A percentile compares a stretch with the other conserved stretches of the same genome.
These are phyloP conservation scores for Rhagophthalmus giganteus DNA, from an alignment of 2,888 invertebrate genomes.

Conservation along the genomic window DNA sequence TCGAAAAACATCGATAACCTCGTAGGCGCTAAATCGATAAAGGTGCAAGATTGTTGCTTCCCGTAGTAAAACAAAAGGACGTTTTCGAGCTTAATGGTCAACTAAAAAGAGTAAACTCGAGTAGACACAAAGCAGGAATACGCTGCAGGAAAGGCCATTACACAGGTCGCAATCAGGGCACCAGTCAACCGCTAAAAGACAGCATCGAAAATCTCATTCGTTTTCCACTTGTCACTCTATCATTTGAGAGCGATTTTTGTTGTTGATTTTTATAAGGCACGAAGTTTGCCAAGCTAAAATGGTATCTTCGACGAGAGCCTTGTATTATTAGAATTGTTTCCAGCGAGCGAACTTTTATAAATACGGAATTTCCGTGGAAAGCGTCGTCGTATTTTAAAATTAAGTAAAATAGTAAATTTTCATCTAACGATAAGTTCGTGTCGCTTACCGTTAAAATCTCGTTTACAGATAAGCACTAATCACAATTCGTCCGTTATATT, in stretches of 20 bases:
- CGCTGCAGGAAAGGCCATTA: slow-evolving; percentile 37
- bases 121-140: slow-evolving; percentile 34
- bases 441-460: too few relatives aligned
- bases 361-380: too few relatives aligned
- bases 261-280: slow-evolving; percentile 27
- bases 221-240: slow-evolving; percentile 40
- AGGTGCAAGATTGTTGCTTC: neutral
- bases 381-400: too few relatives aligned
- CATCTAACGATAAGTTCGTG: too few relatives aligned
- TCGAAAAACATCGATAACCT: too few relatives aligned
- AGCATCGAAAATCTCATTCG: slow-evolving; percentile 42
- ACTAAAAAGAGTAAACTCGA: slow-evolving; percentile 37
- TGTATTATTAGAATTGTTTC: slow-evolving; percentile 13
- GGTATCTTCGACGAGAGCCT: slow-evolving; percentile 9
- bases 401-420: too few relatives aligned
- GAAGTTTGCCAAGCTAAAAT: slow-evolving; percentile 15
- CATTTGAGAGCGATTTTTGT: slow-evolving; percentile 28
- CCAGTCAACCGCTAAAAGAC: slow-evolving; percentile 39
- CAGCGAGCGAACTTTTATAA: too few relatives aligned
- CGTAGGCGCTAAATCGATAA: too few relatives aligned
- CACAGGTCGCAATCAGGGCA: slow-evolving; percentile 40
- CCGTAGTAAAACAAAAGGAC: slow-evolving; percentile 23
- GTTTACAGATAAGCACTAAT: too few relatives aligned
- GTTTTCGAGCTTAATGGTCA: slow-evolving; percentile 29
- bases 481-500: too few relatives aligned